Percentiles rank a stretch among this genome's conserved stretches.
Evolutionary conservation across 2,797 vertebrate genomes (phyloP).

Genomic region (Petrocephalus sullivani): DNA sequence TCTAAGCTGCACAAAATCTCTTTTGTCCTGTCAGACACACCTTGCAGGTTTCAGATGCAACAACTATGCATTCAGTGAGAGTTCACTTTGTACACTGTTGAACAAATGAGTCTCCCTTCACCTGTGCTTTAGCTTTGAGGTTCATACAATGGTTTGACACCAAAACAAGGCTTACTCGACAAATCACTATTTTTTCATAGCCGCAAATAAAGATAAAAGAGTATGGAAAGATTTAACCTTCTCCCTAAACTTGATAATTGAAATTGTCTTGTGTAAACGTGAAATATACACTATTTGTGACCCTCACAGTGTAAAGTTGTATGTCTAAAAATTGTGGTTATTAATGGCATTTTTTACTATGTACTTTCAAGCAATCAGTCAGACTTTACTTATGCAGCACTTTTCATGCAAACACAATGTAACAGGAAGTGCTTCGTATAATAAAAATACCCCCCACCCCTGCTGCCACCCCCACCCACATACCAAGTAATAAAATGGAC

Average conservation of each 20-base stretch:
- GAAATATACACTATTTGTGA: background rate
- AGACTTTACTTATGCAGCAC: no score
- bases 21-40: background rate
- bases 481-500: no score
- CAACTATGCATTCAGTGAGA: background rate
- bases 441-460: no score
- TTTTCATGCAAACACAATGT: no score
- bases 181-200: background rate
- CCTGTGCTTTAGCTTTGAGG: background rate
- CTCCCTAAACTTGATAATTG: background rate
- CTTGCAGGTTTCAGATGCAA: background rate
- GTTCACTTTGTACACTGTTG: background rate
- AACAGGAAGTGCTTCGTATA: no score
- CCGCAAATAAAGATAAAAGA: conserved; percentile 16
- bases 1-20: background rate
- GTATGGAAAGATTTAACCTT: background rate
- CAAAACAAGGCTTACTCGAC: conserved; percentile 8
- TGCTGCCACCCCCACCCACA: no score
- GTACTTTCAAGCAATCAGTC: background rate
- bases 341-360: background rate
- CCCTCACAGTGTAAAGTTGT: background rate
- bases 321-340: background rate
- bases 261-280: background rate
- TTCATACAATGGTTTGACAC: background rate
- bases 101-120: background rate